Evolutionary conservation across 1,140 invertebrate genomes (phyloP), one percentile per base, ranked within the genome.

Genomic region (Bombus haemorrhoidalis): DNA sequence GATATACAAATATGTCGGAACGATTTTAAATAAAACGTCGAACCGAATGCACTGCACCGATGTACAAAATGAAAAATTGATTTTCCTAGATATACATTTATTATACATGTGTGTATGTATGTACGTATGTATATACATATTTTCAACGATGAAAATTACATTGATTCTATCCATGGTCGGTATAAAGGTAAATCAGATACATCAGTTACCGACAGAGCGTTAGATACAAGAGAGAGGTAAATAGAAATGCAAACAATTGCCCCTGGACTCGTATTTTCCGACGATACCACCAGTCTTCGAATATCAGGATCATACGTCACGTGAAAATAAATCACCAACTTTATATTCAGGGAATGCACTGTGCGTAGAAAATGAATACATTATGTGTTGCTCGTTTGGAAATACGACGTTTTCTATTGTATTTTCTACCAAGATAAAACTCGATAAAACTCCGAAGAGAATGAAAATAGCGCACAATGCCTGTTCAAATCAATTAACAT

Each of bases 221-320:
- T 9, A n/a, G 43, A 34, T 32, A 53, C 13, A 77, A 39, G 13
- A 47, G n/a, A 10, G 28, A 62, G 59, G 62, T 83, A 83, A 83
- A 82, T n/a, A 57, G 37, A 74, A 66, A 62, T 12, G 37, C 10
- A 81, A 73, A 62, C 69, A 66, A 83, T 64, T 34, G 53, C 39
- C 22, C 39, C 22, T 15, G 64, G 62, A 6, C 37, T 81, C 34
- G 18, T 81, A 59, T 81, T 81, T 72, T 81, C 59, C 47, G 28
- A 72, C 47, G 41, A 71, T 28, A 32, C 41, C 12, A 59, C 28
- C 9, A 34, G 18, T 59, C 39, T 62, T 69, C 43, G 18, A 69
- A 34, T 43, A 79, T 79, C 62, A 37, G 39, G 18, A 66, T 34
- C 39, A 64, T 57, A 18, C 34, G 18, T 71, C 66, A 25, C 37